phyloP scores from a whole-genome alignment of 1,140 invertebrate genomes.

The Neocloeon triangulifer region DNA sequence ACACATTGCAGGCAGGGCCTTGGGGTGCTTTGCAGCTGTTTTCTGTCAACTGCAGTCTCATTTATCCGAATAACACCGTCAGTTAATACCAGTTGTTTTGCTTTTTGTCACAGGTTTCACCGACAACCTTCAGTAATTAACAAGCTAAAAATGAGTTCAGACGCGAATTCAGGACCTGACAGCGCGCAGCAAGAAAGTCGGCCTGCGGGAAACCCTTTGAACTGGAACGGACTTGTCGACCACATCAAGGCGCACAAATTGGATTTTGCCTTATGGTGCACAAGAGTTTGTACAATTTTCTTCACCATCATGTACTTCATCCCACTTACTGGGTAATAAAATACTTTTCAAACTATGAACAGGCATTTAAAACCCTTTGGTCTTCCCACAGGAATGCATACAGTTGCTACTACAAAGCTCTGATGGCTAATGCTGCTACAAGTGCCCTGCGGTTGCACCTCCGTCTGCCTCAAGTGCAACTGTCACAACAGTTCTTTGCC shows the following conservation, averaged over 20 bases:
- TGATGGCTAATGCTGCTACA: constrained; percentile 78
- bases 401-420: constrained; percentile 72
- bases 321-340: constrained; percentile 63
- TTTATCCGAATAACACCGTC: no score
- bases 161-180: no score
- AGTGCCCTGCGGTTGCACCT: constrained; percentile 86
- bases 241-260: constrained; percentile 64
- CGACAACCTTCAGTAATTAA: no score
- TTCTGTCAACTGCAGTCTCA: no score
- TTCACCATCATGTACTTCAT: constrained; percentile 67
- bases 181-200: no score
- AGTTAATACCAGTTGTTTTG: no score
- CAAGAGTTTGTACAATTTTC: constrained; percentile 54
- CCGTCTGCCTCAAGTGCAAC: constrained; percentile 55
- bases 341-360: background rate
- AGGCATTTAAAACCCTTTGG: constrained; percentile 3
- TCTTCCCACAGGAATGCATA: constrained; percentile 42
- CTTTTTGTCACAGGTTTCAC: no score
- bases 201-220: no score
- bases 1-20: no score
- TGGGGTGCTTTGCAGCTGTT: no score
- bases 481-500: constrained; percentile 59
- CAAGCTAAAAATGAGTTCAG: no score
- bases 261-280: constrained; percentile 60
- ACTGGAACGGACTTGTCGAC: constrained; percentile 36